Conservation (phyloP, 2,797 vertebrate genomes). For the Rhynchonycteris naso region DNA sequence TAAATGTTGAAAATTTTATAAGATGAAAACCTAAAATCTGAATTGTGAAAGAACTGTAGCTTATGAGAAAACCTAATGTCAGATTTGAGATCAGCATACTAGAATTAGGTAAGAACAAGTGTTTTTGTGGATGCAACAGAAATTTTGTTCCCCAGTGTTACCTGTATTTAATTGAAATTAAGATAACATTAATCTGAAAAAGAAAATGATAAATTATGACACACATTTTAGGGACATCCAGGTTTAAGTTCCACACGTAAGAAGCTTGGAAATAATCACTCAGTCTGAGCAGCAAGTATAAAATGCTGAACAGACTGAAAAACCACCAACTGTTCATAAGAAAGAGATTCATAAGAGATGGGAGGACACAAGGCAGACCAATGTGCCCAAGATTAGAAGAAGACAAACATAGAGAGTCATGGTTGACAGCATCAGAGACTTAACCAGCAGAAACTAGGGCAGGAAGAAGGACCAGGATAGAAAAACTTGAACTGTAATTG, state of each 20-base stretch:
- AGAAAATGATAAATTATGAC: neutral
- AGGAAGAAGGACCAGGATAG: neutral
- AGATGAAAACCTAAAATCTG: no score
- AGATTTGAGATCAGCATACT: no score
- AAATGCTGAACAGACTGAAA: neutral
- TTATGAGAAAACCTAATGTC: no score
- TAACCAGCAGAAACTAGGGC: neutral
- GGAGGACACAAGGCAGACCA: neutral
- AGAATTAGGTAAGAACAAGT: no score
- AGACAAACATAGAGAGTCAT: neutral
- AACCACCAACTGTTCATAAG: neutral
- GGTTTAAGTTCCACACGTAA: neutral
- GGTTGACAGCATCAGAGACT: neutral
- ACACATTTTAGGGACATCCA: neutral
- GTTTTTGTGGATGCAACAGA: no score
- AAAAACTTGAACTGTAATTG: neutral
- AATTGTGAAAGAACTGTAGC: no score
- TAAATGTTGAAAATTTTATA: no score
- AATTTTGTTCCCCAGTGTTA: no score
- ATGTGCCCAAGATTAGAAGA: neutral
- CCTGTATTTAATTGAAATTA: neutral
- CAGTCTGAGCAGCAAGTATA: neutral
- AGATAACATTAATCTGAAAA: neutral
- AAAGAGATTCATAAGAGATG: neutral
- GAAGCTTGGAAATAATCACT: neutral